Evolutionary conservation across 2,113 vertebrate species (phyloP), one percentile per base, ranked within the genome.

Genomic region (Hypocryptadius cinnamomeus): DNA sequence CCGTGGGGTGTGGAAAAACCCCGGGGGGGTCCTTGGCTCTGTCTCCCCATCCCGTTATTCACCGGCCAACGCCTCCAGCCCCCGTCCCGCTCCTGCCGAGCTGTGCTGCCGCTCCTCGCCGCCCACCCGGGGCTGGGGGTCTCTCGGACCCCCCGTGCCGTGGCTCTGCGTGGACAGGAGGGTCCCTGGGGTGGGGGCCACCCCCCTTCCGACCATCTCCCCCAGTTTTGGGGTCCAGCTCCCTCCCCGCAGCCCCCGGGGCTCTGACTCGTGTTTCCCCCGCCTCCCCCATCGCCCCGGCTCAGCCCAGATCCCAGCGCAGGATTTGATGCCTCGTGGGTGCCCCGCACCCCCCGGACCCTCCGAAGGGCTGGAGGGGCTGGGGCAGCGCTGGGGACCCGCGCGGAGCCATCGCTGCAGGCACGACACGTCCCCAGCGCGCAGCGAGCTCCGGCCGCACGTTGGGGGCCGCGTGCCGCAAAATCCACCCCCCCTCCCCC

Each of bases 131-230:
- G 16, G 48, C 45, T 1, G 10, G 13, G 51, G 69, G 20, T 61
- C 53, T 51, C 53, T 44, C 2, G 4, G 24, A 17, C 13, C 23
- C 51, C 24, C 48, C 3, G 0, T 1, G 8, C 61, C 25, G 4
- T 5, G 35, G 30, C 11, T 60, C 39, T 14, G 39, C 3, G 3
- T 4, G 48, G 42, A 35, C 5, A 8, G 27, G 23, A 33, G n/a
- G 18, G 7, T 60, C 56, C 17, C 21, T 44, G 40, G 5, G 22
- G 5, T 3, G 9, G 37, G n/a, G 11, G 4, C 39, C 66, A 17
- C 40, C 53, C 28, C 33, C 20, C 1, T 35, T 11, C 20, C 6
- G 20, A 35, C 31, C 82, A 27, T 19, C n/a, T 7, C 63, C 25
- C 23, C 50, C 10, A 2, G 5, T 1, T 31, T 3, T 48, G 59